Conservation (phyloP, 2,888 invertebrate species). For the Sphecodes monilicornis region DNA sequence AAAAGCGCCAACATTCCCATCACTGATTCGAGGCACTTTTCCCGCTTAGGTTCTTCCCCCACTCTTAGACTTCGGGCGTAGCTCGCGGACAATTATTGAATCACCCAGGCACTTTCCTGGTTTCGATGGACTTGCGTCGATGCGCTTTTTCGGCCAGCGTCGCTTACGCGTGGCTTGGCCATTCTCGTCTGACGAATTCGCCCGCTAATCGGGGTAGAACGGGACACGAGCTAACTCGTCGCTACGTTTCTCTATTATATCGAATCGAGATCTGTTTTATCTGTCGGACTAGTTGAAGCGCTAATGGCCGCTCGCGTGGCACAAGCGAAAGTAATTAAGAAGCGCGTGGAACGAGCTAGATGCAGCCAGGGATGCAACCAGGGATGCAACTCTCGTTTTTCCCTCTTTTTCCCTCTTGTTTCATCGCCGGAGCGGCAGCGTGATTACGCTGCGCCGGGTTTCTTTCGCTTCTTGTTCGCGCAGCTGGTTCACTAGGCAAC, state of each 20-base stretch:
- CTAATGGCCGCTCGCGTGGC: slow-evolving; percentile 38
- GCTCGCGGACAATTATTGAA: background rate
- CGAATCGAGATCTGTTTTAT: background rate
- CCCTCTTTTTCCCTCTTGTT: background rate
- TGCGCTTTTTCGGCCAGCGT: background rate
- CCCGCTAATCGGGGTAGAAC: background rate
- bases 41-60: too few species aligned
- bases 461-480: background rate
- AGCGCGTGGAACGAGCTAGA: slow-evolving; percentile 31
- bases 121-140: background rate
- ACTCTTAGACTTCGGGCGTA: too few species aligned
- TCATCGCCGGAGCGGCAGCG: background rate
- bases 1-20: too few species aligned
- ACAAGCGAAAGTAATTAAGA: slow-evolving; percentile 55
- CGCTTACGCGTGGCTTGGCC: background rate
- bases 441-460: background rate
- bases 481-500: slow-evolving; percentile 18
- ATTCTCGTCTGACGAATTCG: background rate
- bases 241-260: background rate
- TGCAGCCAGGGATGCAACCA: slow-evolving; percentile 9
- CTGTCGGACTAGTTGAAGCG: slow-evolving; percentile 24
- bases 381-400: slow-evolving; percentile 14
- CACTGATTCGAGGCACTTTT: too few species aligned
- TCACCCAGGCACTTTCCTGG: background rate
- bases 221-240: background rate